Base-by-base conservation (phyloP, 2,888 invertebrate genomes). In the Labia minor region DNA sequence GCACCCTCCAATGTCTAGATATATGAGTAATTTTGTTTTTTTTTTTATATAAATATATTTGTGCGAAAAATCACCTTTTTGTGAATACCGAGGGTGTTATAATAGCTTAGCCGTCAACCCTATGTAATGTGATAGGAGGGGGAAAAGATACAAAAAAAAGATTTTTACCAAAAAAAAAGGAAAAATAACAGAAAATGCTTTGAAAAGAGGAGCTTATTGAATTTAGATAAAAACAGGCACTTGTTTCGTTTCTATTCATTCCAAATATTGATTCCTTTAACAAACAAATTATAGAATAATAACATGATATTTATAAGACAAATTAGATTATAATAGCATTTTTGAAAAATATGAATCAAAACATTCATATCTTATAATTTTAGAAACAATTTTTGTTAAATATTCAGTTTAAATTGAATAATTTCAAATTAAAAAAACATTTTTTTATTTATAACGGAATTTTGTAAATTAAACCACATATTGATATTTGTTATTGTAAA, bases 41-140 rank as follows among this genome's bases (percentile, higher is more conserved):
- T 11, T 33, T 11, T 33, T 33, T 33, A 8, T 33, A 8, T 33
- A 8, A 8, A 14, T 49, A 49, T 49, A 49, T 49, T 49, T 49
- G 49, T 49, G 49, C 49, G 49, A 49, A 49, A 49, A 49, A 49
- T 49, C 49, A 49, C 49, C 49, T 49, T 49, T 49, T 49, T 49
- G 49, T 49, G 49, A 49, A 49, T 49, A 49, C 26, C 26, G 26
- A 26, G 26, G 26, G 26, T 26, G 26, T 26, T 49, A 49, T 49
- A 16, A 49, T n/a, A 16, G 49, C 6, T 3, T 16, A n/a, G 6
- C n/a, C 49, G n/a, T 16, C 49, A 4, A 14, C n/a, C 49, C 16
- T 49, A 3, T 14, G 49, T 8, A 49, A 49, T 49, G 49, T 49
- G 49, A 49, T 49, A 49, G 14, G 16, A 14, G 49, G 49, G 3